These are phyloP conservation scores for Calypte anna DNA, from an alignment of 2,113 vertebrate genomes.

Conservation along the genomic window DNA sequence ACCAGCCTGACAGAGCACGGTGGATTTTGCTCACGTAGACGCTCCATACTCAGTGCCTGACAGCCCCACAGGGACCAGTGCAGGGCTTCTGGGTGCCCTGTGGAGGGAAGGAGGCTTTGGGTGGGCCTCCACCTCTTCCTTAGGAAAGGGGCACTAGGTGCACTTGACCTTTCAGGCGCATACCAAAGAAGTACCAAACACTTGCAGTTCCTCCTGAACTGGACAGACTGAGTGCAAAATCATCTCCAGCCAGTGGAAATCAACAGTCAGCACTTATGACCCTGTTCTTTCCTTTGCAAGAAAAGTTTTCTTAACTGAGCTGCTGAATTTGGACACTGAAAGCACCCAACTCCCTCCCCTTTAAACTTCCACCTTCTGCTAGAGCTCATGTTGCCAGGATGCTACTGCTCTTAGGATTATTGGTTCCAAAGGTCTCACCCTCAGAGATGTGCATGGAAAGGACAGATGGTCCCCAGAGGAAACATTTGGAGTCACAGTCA, in stretches of 20 bases:
- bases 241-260: neutral
- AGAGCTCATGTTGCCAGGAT: neutral
- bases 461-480: neutral
- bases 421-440: conserved; percentile 21
- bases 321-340: conserved; percentile 39
- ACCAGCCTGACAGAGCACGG: neutral
- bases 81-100: neutral
- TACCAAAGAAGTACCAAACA: neutral
- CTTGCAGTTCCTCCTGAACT: neutral
- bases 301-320: conserved; percentile 8
- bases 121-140: neutral
- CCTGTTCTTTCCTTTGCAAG: conserved; percentile 24
- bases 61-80: fast-evolving
- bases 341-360: neutral
- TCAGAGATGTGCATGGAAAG: neutral
- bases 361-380: neutral
- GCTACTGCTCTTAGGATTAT: neutral
- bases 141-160: neutral
- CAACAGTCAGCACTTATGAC: neutral
- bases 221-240: neutral
- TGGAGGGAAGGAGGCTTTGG: neutral
- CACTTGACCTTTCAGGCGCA: neutral
- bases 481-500: neutral
- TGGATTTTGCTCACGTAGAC: fast-evolving
- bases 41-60: neutral